These are phyloP conservation scores for Varecia variegata DNA, from an alignment of 2,797 vertebrate genomes.

Conservation along the genomic window DNA sequence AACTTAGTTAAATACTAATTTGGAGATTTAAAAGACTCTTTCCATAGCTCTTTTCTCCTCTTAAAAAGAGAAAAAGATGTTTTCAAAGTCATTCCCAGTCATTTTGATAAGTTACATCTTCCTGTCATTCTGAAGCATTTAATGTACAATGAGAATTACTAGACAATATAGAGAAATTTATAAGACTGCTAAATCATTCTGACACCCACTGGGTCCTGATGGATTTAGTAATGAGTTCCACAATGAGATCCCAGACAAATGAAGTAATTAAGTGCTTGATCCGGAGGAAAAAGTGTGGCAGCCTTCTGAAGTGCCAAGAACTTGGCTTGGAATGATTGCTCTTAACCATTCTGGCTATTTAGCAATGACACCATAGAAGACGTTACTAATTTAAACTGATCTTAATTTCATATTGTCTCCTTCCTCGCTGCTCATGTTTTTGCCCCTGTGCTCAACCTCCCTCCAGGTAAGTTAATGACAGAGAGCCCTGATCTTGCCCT, in stretches of 20 bases:
- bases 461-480: constrained; percentile 16
- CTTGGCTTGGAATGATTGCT: neutral
- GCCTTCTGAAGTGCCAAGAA: constrained; percentile 27
- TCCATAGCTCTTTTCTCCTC: constrained; percentile 49
- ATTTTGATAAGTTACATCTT: constrained; percentile 78
- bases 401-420: neutral
- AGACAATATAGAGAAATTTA: constrained; percentile 72
- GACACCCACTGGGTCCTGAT: constrained; percentile 65
- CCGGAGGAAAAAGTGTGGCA: constrained; percentile 26
- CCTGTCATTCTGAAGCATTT: constrained; percentile 75
- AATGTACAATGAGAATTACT: constrained; percentile 73
- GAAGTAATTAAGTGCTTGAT: constrained; percentile 75
- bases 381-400: constrained; percentile 34
- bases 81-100: constrained; percentile 74
- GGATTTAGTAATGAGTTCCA: constrained; percentile 79
- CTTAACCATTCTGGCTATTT: neutral
- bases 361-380: neutral
- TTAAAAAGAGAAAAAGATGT: constrained; percentile 72
- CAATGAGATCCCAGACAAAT: constrained; percentile 79
- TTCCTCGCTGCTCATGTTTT: neutral
- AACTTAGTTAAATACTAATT: constrained; percentile 76
- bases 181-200: constrained; percentile 80
- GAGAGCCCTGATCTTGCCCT: constrained; percentile 35
- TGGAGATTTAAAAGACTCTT: constrained; percentile 66
- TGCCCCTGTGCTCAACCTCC: neutral